These are phyloP conservation scores for Himalopsyche japonica DNA, from an alignment of 2,888 invertebrate genomes.

Conservation along the genomic window DNA sequence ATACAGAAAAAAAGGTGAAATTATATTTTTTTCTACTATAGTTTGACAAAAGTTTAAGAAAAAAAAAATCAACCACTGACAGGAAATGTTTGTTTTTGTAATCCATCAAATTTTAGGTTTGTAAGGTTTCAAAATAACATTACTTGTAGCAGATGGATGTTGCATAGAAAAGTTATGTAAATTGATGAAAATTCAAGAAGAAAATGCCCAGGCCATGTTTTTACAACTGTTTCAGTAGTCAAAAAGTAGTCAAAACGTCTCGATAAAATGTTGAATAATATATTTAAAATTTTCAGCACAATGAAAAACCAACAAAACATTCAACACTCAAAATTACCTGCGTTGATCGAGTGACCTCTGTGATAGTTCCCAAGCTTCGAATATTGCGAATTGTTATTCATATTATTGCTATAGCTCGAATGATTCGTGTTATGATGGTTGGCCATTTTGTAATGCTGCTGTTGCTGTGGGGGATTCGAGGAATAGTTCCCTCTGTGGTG, in stretches of 20 bases:
- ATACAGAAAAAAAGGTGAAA: too few relatives aligned
- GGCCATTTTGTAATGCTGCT: constrained; percentile 54
- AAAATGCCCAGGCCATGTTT: background rate
- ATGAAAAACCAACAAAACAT: background rate
- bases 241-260: too few relatives aligned
- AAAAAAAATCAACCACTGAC: too few relatives aligned
- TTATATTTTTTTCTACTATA: too few relatives aligned
- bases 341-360: constrained; percentile 50
- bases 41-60: too few relatives aligned
- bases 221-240: background rate
- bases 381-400: constrained; percentile 58
- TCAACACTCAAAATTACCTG: constrained; percentile 49
- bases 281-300: background rate
- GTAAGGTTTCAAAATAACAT: too few relatives aligned
- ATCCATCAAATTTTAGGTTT: too few relatives aligned
- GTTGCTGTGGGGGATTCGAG: constrained; percentile 37
- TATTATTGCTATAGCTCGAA: constrained; percentile 46
- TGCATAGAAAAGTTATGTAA: too few relatives aligned
- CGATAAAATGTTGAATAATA: too few relatives aligned
- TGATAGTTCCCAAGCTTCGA: constrained; percentile 58
- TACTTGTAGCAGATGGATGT: too few relatives aligned
- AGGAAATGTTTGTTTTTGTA: too few relatives aligned
- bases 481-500: constrained; percentile 62
- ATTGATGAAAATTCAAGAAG: background rate
- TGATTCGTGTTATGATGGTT: constrained; percentile 48